Conservation (phyloP, 1,140 invertebrate genomes). For the Elymnias hypermnestra region DNA sequence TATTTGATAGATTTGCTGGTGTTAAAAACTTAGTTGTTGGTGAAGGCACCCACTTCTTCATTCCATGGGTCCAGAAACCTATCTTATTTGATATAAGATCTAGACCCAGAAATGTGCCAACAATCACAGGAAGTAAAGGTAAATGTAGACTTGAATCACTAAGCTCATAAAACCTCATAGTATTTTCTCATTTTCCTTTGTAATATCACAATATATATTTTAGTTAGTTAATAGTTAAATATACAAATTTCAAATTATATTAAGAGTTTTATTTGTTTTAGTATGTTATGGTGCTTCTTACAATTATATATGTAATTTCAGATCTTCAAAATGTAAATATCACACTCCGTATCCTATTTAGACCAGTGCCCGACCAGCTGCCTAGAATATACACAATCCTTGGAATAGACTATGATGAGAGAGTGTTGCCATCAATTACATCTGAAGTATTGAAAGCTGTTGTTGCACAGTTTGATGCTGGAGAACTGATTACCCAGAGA, state of each 20-base stretch:
- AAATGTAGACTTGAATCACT: no score
- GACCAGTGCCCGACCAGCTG: slow-evolving; percentile 92
- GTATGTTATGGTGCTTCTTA: no score
- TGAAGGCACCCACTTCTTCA: slow-evolving; percentile 99
- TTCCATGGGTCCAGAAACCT: slow-evolving; percentile 98
- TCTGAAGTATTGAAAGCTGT: slow-evolving; percentile 99
- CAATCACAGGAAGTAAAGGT: slow-evolving; percentile 98
- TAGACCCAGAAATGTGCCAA: slow-evolving; percentile 96
- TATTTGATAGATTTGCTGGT: slow-evolving; percentile 98
- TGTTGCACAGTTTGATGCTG: slow-evolving; percentile 99
- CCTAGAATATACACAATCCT: slow-evolving; percentile 97
- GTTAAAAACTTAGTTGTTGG: slow-evolving; percentile 95
- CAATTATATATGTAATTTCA: slow-evolving; percentile 71
- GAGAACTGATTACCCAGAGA: slow-evolving; percentile 99
- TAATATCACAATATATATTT: no score
- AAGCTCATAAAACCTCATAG: no score
- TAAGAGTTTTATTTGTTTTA: no score
- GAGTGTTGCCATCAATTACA: slow-evolving; percentile 98
- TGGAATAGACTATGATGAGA: slow-evolving; percentile 98
- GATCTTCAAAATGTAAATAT: slow-evolving; percentile 99
- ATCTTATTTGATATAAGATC: slow-evolving; percentile 98
- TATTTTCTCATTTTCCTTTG: no score
- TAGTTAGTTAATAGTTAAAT: no score
- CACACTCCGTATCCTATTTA: slow-evolving; percentile 97
- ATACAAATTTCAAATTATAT: no score